Base-by-base conservation (phyloP, 1,140 invertebrate genomes). In the Hirudo medicinalis region DNA sequence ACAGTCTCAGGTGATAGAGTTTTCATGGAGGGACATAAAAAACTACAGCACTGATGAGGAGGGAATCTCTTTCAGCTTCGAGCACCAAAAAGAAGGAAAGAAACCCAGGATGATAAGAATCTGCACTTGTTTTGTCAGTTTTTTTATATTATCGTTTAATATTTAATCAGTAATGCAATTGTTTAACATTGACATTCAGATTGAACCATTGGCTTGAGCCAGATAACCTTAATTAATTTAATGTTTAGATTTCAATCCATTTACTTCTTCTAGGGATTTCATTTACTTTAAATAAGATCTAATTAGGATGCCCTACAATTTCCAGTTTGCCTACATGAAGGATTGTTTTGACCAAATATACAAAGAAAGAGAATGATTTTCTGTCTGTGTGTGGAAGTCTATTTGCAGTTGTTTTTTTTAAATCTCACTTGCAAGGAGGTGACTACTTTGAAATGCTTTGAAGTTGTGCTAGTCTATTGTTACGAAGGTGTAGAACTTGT, bases 341-440 rank as follows among this genome's bases (percentile, higher is more conserved):
- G 92, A 95, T 80, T 94, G 92, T 82, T 92, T 95, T 83, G 91
- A 94, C 80, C 86, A 90, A 84, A 90, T 97, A 86, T 88, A 90
- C 77, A 91, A 94, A 80, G 92, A 97, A 77, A 78, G 80, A 72
- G 80, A 81, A 71, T 82, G 81, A 79, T 49, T 49, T 49, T 36
- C 32, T 36, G 32, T 36, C 32, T 49, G 43, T 40, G 40, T 40
- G 4, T 40, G 40, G 40, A 40, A 40, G 11, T 40, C 40, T 40
- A 11, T 49, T 49, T 49, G 43, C 43, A 49, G 4, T 13, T 49
- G 43, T 49, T 49, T 49, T 49, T 49, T 49, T 2, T 5, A 49
- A 49, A 13, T 49, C 43, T 49, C 43, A 49, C 43, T 49, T 49
- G 43, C 43, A 49, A 49, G 43, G 15, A 49, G 43, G 0, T 49